phyloP scores from a whole-genome alignment of 2,888 invertebrate genomes.

The Chelonus formosanus region DNA sequence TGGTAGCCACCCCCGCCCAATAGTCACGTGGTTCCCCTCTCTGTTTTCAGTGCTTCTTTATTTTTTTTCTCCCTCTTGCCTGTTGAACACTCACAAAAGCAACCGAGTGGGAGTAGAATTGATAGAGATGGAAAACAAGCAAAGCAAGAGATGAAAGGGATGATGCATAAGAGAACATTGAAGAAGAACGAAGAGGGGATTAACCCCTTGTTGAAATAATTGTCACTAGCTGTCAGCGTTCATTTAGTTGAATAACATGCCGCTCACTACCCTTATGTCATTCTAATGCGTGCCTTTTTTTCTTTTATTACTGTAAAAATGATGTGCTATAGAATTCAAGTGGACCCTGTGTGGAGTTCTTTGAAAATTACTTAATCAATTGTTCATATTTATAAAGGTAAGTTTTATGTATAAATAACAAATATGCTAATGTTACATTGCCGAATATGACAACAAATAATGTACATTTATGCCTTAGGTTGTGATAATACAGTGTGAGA shows the following conservation, averaged over 20 bases:
- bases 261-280: conserved; percentile 35
- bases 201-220: conserved; percentile 49
- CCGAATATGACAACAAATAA: no score
- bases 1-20: conserved; percentile 61
- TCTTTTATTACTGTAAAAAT: conserved; percentile 23
- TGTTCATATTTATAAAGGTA: no score
- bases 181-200: conserved; percentile 21
- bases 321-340: no score
- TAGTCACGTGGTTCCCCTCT: conserved; percentile 58
- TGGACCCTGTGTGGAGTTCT: no score
- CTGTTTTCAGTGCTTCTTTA: conserved; percentile 31
- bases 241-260: conserved; percentile 42
- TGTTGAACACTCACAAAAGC: neutral
- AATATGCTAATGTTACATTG: no score
- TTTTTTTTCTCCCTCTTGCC: conserved; percentile 20
- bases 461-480: no score
- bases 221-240: conserved; percentile 52
- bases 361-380: no score
- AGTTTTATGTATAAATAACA: no score
- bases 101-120: neutral
- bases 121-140: neutral
- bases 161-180: conserved; percentile 8
- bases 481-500: no score
- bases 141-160: neutral
- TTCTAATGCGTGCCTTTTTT: conserved; percentile 11